A percentile compares a stretch with the other conserved stretches of the same genome.
Evolutionary conservation across 2,113 vertebrate species (phyloP).

Genomic region (Seriola dumerili): DNA sequence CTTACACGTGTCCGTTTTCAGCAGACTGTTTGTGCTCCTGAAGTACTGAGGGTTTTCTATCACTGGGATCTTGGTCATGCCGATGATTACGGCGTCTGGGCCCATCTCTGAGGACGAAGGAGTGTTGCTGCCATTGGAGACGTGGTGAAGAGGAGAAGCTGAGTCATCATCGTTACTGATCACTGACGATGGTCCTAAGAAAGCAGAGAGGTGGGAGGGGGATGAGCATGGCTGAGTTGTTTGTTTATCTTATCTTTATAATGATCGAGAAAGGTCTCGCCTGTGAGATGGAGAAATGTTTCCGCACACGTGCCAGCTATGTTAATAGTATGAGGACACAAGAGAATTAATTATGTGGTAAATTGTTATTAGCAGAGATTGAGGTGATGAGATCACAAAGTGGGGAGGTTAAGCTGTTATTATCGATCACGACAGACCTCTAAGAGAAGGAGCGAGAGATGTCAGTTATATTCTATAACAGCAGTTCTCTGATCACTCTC

Average conservation of each 20-base stretch:
- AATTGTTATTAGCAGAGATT: conserved; percentile 44
- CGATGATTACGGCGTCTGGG: conserved; percentile 94
- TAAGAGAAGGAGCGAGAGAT: conserved; percentile 8
- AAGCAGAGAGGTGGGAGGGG: conserved; percentile 32
- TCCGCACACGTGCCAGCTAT: background rate
- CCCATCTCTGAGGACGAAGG: conserved; percentile 95
- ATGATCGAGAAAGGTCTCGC: background rate
- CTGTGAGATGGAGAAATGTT: conserved; percentile 1
- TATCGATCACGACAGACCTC: conserved; percentile 37
- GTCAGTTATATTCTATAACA: background rate
- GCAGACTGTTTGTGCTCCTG: conserved; percentile 94
- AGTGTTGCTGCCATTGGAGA: conserved; percentile 96
- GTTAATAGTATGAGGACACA: conserved; percentile 12
- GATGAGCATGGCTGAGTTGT: background rate
- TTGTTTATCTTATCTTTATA: conserved; percentile 9
- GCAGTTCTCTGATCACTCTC: background rate
- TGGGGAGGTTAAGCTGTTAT: conserved; percentile 87
- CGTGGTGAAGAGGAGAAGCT: conserved; percentile 95
- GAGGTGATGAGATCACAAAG: conserved; percentile 80
- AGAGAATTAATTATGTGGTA: conserved; percentile 41
- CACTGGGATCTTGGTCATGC: conserved; percentile 97
- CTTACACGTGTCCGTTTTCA: conserved; percentile 97
- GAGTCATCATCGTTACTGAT: conserved; percentile 97
- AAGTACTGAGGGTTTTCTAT: conserved; percentile 98
- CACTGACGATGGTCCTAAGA: conserved; percentile 93